Evolutionary conservation across 2,113 vertebrate genomes (phyloP).

Genomic region (Lucifuga dentata): DNA sequence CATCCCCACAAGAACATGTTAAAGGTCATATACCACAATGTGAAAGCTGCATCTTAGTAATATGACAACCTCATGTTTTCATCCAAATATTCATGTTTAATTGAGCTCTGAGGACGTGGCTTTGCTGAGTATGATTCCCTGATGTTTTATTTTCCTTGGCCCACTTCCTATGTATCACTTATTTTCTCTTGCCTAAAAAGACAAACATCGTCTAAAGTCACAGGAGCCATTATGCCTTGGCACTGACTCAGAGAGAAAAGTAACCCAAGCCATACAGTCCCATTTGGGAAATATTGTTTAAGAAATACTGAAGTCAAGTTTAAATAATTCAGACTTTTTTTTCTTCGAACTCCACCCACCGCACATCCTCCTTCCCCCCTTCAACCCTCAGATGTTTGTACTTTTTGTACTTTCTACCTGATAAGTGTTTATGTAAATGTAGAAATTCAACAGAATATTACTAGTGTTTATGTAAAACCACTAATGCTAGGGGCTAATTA

Average conservation of each 20-base stretch:
- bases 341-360: slow-evolving; percentile 1
- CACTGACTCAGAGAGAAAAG: slow-evolving; percentile 49
- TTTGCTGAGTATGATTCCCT: slow-evolving; percentile 43
- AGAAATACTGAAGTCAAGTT: slow-evolving; percentile 31
- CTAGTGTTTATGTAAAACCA: not conserved
- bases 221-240: slow-evolving; percentile 44
- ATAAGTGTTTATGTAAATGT: not conserved
- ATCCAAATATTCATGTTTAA: slow-evolving; percentile 43
- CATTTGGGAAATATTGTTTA: slow-evolving; percentile 26
- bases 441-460: no score
- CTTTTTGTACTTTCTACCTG: not conserved
- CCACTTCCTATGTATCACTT: slow-evolving; percentile 49
- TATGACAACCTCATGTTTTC: slow-evolving; percentile 40
- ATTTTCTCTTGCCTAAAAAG: slow-evolving; percentile 65
- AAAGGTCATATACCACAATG: slow-evolving; percentile 49
- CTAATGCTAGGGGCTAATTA: not conserved
- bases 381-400: not conserved
- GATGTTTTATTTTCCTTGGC: slow-evolving; percentile 60
- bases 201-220: slow-evolving; percentile 52
- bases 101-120: slow-evolving; percentile 41
- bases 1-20: slow-evolving; percentile 8
- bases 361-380: not conserved
- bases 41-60: slow-evolving; percentile 13
- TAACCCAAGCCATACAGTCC: slow-evolving; percentile 32
- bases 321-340: slow-evolving; percentile 11